Base-by-base conservation (phyloP, 2,113 vertebrate genomes). In the Poicephalus meyeri region DNA sequence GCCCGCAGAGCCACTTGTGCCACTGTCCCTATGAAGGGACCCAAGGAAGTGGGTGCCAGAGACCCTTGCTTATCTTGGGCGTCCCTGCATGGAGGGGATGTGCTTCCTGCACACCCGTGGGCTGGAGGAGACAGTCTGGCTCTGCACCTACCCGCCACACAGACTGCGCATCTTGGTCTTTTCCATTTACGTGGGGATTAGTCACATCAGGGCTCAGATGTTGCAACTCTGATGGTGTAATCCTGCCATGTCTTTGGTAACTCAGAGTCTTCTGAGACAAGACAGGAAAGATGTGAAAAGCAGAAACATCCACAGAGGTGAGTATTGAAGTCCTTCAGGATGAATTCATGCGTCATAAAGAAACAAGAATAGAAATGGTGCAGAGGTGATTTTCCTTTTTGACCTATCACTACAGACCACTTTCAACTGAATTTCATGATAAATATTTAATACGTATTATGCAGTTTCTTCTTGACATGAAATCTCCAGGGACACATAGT, bases 191-290 rank as follows among this genome's bases (percentile, higher is more conserved):
- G 1, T 61, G 50, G 61, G 21, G 21, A 88, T 95, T 86, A 95
- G 80, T 95, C 94, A 96, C 3, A 1, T 74, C 56, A 68, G 39
- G 39, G 24, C 73, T 66, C 3, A 1, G 5, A 47, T 97, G 95
- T 79, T 80, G 95, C 86, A 96, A 96, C 25, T 68, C 26, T 16
- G 68, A 65, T 96, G 93, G 80, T 4, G 70, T 74, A 95, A 97
- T 77, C 68, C 71, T 65, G 39, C 24, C 1, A 0, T 29, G 70
- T 52, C 65, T 92, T 92, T 91, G 66, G 86, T 55, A 91, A 94
- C 82, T 88, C 15, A 0, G 13, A 74, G 53, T 14, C 80, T 78
- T 93, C 77, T 8, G 9, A 80, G 21, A 74, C 42, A 25, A 44
- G 66, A 73, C 42, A 21, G 64, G 41, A 56, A 42, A 76, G 65